Percentiles rank a stretch among this genome's conserved stretches.
phyloP scores from a whole-genome alignment of 2,113 vertebrate species.

The Sitta europaea region DNA sequence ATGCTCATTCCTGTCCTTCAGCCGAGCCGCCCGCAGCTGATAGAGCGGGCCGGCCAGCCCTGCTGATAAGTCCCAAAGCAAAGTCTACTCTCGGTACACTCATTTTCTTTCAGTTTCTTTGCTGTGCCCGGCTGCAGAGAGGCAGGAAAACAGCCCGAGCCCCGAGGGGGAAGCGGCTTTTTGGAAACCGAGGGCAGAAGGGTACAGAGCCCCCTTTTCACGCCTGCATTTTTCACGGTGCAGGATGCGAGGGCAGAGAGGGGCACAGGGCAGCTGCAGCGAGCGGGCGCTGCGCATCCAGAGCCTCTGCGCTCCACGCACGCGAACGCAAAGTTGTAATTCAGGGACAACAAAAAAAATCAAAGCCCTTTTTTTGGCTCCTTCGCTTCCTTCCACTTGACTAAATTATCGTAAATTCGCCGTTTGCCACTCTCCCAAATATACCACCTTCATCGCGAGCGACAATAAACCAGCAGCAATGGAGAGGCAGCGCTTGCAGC shows the following conservation, averaged over 20 bases:
- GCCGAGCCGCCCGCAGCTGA: not conserved
- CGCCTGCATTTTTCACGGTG: not conserved
- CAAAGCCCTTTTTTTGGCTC: not conserved
- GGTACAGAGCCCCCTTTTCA: not conserved
- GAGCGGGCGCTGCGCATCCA: not conserved
- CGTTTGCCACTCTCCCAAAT: not conserved
- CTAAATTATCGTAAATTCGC: slow-evolving; percentile 32
- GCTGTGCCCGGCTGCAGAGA: not conserved
- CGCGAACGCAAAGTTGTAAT: not conserved
- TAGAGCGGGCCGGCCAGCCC: not conserved
- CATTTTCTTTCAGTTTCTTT: not conserved
- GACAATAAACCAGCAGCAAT: not conserved
- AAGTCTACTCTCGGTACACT: not conserved
- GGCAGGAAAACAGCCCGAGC: not conserved
- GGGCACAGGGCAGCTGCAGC: not conserved
- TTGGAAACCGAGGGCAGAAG: not conserved
- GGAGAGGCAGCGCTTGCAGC: not conserved
- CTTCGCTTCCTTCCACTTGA: slow-evolving; percentile 17
- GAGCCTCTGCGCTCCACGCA: not conserved
- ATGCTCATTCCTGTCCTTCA: not conserved
- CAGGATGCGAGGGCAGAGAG: not conserved
- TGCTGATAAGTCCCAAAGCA: not conserved
- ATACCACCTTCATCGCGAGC: not conserved
- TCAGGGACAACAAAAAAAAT: not conserved
- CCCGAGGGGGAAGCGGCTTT: not conserved